Evolutionary conservation across 2,113 vertebrate genomes (phyloP).

Genomic region (Melospiza georgiana): DNA sequence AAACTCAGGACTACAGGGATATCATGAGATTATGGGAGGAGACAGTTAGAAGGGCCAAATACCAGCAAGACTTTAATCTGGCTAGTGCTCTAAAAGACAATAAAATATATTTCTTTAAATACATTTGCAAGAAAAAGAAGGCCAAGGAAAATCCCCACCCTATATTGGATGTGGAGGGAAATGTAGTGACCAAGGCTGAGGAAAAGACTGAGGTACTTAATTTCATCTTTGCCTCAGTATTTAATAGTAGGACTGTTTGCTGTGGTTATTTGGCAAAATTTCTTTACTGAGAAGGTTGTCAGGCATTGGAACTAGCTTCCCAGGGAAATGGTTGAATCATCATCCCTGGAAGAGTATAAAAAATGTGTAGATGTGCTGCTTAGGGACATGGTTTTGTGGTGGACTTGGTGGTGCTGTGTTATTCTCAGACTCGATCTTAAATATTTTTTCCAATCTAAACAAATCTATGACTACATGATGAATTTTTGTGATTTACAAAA

Average conservation of each 20-base stretch:
- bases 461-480: background rate
- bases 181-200: background rate
- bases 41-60: background rate
- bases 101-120: background rate
- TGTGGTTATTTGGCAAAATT: background rate
- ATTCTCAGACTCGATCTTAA: background rate
- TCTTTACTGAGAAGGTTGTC: background rate
- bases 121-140: background rate
- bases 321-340: background rate
- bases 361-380: background rate
- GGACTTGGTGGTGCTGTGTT: background rate
- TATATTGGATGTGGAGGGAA: background rate
- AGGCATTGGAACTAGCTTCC: background rate
- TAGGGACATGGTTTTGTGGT: background rate
- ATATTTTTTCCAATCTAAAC: background rate
- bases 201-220: background rate
- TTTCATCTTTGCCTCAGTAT: background rate
- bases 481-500: background rate
- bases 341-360: background rate
- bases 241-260: background rate
- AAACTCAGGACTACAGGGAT: background rate
- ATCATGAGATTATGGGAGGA: background rate
- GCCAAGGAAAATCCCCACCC: background rate
- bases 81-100: background rate
- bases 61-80: fast-evolving